Percentiles rank a stretch among this genome's conserved stretches.
Evolutionary conservation across 2,113 vertebrate genomes (phyloP).

Genomic region (Formicarius rufipectus): DNA sequence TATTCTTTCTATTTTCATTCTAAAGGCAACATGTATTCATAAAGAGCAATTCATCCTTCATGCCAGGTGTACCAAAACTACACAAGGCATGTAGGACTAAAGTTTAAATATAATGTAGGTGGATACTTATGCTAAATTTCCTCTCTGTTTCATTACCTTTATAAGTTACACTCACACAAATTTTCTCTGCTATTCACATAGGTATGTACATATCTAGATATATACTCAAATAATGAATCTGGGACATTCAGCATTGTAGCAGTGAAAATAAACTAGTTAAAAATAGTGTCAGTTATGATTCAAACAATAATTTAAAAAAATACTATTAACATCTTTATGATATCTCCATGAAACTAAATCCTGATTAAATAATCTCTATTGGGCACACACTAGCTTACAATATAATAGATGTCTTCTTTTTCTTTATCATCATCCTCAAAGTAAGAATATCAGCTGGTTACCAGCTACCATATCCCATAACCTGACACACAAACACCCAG

Average conservation of each 20-base stretch:
- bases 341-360: conserved; percentile 76
- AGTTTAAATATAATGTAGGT: conserved; percentile 31
- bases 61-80: not conserved
- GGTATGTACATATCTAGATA: conserved; percentile 70
- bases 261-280: conserved; percentile 80
- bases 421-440: conserved; percentile 50
- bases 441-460: conserved; percentile 80
- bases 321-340: conserved; percentile 80
- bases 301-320: conserved; percentile 81
- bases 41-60: conserved; percentile 21
- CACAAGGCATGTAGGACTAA: conserved; percentile 15
- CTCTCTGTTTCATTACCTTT: conserved; percentile 58
- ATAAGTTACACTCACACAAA: conserved; percentile 45
- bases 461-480: conserved; percentile 78
- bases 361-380: conserved; percentile 74
- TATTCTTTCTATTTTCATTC: conserved; percentile 57
- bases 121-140: conserved; percentile 47
- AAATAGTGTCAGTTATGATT: conserved; percentile 78
- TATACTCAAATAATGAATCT: conserved; percentile 66
- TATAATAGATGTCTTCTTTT: conserved; percentile 69
- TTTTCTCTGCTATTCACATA: conserved; percentile 66
- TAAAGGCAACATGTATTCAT: conserved; percentile 61
- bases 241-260: conserved; percentile 65
- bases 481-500: conserved; percentile 42
- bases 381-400: conserved; percentile 69